Percentiles rank a stretch among this genome's conserved stretches.
Evolutionary conservation across 2,888 invertebrate species (phyloP).

Genomic region (Eustalomyia histrio): DNA sequence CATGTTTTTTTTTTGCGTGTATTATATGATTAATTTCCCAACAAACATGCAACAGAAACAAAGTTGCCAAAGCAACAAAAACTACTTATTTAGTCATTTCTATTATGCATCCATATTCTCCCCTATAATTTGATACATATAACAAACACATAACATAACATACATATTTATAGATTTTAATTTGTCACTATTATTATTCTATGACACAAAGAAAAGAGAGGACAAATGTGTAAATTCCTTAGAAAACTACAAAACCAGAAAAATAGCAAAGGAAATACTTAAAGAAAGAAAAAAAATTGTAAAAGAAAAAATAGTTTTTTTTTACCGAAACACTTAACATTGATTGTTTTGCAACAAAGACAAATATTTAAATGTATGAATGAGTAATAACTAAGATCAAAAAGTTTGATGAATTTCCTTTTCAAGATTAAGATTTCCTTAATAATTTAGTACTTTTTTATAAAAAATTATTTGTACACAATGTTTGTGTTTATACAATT

Average conservation of each 20-base stretch:
- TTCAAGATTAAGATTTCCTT: too few species aligned
- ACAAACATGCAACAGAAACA: constrained; percentile 1
- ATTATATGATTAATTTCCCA: constrained; percentile 51
- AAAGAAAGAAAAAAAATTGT: too few species aligned
- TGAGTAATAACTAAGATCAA: too few species aligned
- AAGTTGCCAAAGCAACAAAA: not conserved
- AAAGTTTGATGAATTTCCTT: too few species aligned
- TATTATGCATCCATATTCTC: not conserved
- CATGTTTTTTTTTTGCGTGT: too few species aligned
- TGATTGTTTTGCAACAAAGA: constrained; percentile 67
- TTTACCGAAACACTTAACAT: constrained; percentile 67
- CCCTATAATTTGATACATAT: not conserved
- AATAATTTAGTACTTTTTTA: too few species aligned
- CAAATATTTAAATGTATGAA: not conserved
- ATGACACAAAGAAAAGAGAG: too few species aligned
- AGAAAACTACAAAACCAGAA: not conserved
- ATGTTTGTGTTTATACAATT: too few species aligned
- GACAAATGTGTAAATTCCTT: not conserved
- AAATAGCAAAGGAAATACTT: not conserved
- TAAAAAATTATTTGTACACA: too few species aligned
- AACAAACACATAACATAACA: too few species aligned
- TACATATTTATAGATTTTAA: constrained; percentile 49
- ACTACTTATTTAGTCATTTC: not conserved
- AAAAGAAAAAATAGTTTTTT: not conserved
- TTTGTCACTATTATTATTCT: constrained; percentile 50